Evolutionary conservation across 2,888 invertebrate species (phyloP).

Genomic region (Brachyptera risi): DNA sequence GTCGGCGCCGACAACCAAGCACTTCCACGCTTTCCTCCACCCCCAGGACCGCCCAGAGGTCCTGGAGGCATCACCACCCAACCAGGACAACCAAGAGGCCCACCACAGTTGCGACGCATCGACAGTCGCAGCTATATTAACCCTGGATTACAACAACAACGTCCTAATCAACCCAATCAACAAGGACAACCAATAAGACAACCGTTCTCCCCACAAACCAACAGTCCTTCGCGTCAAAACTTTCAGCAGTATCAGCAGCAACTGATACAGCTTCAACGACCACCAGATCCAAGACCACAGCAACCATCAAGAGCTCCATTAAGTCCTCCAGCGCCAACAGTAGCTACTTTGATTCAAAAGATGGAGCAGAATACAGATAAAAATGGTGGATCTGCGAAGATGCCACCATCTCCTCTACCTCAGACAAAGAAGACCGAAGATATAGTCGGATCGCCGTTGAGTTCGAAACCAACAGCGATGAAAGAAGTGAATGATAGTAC

Average conservation of each 20-base stretch:
- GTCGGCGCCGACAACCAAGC: constrained; percentile 1
- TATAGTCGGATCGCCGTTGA: constrained; percentile 42
- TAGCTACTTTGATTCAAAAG: constrained; percentile 2
- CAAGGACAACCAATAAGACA: constrained; percentile 27
- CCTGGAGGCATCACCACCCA: constrained; percentile 8
- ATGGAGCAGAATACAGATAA: constrained; percentile 11
- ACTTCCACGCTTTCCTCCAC: constrained; percentile 6
- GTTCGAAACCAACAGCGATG: neutral
- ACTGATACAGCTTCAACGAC: constrained; percentile 24
- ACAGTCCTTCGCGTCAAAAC: constrained; percentile 36
- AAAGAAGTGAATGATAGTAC: constrained; percentile 12
- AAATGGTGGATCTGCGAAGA: neutral
- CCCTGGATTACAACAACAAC: constrained; percentile 1
- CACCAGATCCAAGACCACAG: neutral
- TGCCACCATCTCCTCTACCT: constrained; percentile 34
- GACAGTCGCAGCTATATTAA: constrained; percentile 23
- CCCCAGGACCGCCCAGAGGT: constrained; percentile 10
- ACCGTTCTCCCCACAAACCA: constrained; percentile 28
- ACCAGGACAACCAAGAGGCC: constrained; percentile 25
- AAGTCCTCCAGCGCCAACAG: neutral
- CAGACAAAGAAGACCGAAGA: constrained; percentile 51
- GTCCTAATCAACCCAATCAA: constrained; percentile 1
- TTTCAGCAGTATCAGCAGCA: constrained; percentile 38
- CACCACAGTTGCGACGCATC: constrained; percentile 17
- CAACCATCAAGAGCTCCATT: constrained; percentile 26